Evolutionary conservation across 2,888 invertebrate species (phyloP), one percentile per base, ranked within the genome.

Genomic region (Lissocephala sabroskyi): DNA sequence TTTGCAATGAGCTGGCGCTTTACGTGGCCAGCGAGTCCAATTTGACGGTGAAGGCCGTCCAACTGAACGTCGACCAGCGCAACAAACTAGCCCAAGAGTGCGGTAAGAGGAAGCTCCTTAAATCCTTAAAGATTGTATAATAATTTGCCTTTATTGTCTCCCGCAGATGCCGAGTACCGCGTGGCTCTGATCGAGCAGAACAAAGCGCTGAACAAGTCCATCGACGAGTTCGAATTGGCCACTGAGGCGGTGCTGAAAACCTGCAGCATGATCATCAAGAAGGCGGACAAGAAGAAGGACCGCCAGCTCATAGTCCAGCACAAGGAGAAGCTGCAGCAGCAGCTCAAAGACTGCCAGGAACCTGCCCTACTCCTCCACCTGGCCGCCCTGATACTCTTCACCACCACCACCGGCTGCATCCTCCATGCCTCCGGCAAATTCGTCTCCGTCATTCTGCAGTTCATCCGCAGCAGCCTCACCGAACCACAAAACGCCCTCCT

Each of bases 361-460:
- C 90, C 94, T 10, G 93, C 95, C 0, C 82, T 95, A 28, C 88
- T 90, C 42, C 85, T 97, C 36, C 95, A 96, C 83, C 85, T 96
- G 45, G 89, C 91, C 0, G 89, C 89, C 0, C 86, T 95, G 53
- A 87, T 95, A 33, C 87, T 97, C 46, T 96, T 95, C 79, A 93
- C 93, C 42, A 89, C 90, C 7, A 87, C 90, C 2, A 94, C 93
- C 1, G 93, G 94, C 67, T 89, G 87, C 64, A 93, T 96, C 86
- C 80, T 98, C 18, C 95, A 97, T 84, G 96, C 96, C 10, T 97
- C 97, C 18, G 98, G 98, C 0, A 91, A 95, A 81, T 96, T 96
- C 85, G 95, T 98, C 9, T 91, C 95, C 0, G 87, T 90, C 13
- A 88, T 98, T 61, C 86, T 97, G 37, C 80, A 87, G 1, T 92